Evolutionary conservation across 1,140 invertebrate species (phyloP), one percentile per base, ranked within the genome.

Genomic region (Drosophila punjabiensis): DNA sequence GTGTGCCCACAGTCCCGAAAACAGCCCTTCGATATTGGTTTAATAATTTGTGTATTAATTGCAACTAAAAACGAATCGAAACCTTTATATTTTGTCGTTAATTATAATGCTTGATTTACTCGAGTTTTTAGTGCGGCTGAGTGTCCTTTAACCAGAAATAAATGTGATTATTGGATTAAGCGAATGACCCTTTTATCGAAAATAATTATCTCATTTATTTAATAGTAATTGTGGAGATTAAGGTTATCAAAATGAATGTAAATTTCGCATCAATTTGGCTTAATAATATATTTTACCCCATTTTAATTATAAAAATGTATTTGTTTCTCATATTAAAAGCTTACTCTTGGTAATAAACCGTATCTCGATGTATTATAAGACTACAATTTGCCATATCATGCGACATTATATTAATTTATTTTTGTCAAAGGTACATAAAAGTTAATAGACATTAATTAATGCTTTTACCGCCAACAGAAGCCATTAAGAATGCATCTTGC

Each of bases 1-100:
- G 60, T 68, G 48, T 30, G 35, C 14, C 48, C 48, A 35, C 62
- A 32, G 20, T 9, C 24, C 28, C 24, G 24, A 50, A 50, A 50
- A 50, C 8, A 50, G 8, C 58, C 50, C 56, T 67, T 71, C 69
- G 62, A 33, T 82, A 53, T 80, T 79, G 79, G 59, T 80, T 84
- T 68, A 68, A 71, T 71, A 84, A 84, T 84, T 84, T 80, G 76
- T 68, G 50, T 20, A 80, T 80, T 71, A 67, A 80, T 76, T 79
- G 62, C 62, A 79, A 18, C 10, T 13, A 13, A 32, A 59, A 74
- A 35, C 16, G 39, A 18, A 24, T 16, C 16, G 45, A 41, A 55
- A 68, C 45, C 20, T 32, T n/a, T 59, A 45, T 30, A 16, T 33
- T 33, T 62, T 5, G 14, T 9, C 45, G 45, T 32, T 18, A 33